Evolutionary conservation across 1,140 invertebrate genomes (phyloP), one percentile per base, ranked within the genome.

Genomic region (Megathymus violae): DNA sequence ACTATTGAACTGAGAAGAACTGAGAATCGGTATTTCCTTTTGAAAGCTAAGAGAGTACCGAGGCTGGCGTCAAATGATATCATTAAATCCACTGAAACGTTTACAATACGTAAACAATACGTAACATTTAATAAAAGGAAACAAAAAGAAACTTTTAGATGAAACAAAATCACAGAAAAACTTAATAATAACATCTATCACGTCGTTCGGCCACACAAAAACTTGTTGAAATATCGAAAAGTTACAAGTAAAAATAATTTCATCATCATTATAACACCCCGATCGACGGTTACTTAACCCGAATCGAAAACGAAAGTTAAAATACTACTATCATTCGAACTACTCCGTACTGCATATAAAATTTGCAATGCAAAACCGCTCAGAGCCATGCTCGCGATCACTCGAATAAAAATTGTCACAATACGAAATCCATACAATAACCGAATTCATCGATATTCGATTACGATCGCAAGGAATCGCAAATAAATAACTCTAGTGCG

Each of bases 251-350:
- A 15, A 46, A 22, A 46, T 22, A 10, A 27, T 36, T 51, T 27
- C 14, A 36, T 36, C 9, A 17, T 36, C 27, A 10, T 15, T 15
- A n/a, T 17, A 10, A 31, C 31, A 31, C 47, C 2, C 27, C 9
- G 25, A 17, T 43, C 27, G 17, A n/a, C n/a, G n/a, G n/a, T n/a
- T n/a, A n/a, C n/a, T 41, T 14, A 43, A 43, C 51, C 16, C 41
- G 16, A 22, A 54, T 43, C 13, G 51, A 54, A 43, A 54, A 54
- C 22, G 51, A 54, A 54, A 54, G 51, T 54, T 54, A 27, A 27
- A 54, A 43, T 0, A 27, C 19, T 38, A 43, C 50, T 51, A 51
- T 52, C 51, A 7, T 38, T 25, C 51, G 19, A 13, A 5, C 25
- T 27, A 41, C 38, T 16, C 25, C 52, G 51, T n/a, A n/a, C 17